Percentiles rank a stretch among this genome's conserved stretches.
Conservation (phyloP, 2,888 invertebrate genomes). For the Mesochorus sp. region DNA sequence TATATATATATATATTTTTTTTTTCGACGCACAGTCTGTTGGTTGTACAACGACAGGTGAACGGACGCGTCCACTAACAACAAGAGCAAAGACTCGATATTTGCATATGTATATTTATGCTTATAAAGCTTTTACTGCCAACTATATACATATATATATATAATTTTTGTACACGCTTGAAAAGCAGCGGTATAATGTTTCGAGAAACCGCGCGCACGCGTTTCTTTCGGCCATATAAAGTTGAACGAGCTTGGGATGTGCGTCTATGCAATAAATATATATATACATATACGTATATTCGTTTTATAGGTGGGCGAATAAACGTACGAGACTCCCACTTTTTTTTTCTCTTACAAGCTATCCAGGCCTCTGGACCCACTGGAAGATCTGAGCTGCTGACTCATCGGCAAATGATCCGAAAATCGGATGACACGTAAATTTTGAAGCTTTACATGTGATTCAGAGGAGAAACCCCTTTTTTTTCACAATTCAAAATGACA, state of each 20-base stretch:
- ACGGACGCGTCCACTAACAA: conserved; percentile 35
- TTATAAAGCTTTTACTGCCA: conserved; percentile 19
- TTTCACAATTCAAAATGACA: not conserved
- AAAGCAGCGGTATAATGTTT: conserved; percentile 35
- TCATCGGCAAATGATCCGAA: conserved; percentile 18
- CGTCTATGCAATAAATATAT: conserved; percentile 37
- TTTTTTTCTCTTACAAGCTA: not conserved
- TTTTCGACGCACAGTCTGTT: not conserved
- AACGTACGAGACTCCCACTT: conserved; percentile 27
- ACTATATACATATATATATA: conserved; percentile 31
- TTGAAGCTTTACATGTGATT: conserved; percentile 20
- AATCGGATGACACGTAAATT: conserved; percentile 25
- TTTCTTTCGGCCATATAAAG: conserved; percentile 27
- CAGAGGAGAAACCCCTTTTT: not conserved
- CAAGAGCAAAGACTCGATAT: conserved; percentile 11
- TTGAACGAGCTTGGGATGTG: conserved; percentile 23
- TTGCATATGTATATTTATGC: not conserved
- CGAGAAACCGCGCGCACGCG: conserved; percentile 26
- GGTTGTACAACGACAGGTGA: conserved; percentile 55
- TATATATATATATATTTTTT: not conserved
- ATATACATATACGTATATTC: not conserved
- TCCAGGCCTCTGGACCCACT: conserved; percentile 1
- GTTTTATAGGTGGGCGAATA: not conserved
- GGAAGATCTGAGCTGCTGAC: conserved; percentile 48
- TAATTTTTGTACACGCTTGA: too few relatives aligned